Percentiles rank a stretch among this genome's conserved stretches.
These are phyloP conservation scores for Carcharodon carcharias DNA, from an alignment of 2,797 vertebrate genomes.

Conservation along the genomic window DNA sequence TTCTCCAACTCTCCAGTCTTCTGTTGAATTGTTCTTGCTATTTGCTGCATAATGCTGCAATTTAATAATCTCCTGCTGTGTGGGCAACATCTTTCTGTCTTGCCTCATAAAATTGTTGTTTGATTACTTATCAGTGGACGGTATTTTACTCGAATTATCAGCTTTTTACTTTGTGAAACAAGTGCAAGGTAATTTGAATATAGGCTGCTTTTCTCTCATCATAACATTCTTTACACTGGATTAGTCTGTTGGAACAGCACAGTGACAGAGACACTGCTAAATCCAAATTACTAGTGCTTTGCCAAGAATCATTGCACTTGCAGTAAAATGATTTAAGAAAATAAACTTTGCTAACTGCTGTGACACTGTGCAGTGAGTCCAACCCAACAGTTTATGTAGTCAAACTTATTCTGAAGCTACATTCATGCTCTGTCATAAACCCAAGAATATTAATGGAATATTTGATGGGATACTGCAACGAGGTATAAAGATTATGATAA, in stretches of 20 bases:
- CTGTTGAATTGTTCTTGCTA: not conserved
- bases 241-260: not conserved
- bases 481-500: not conserved
- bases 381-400: not conserved
- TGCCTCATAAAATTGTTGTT: constrained; percentile 6
- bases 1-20: not conserved
- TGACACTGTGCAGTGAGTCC: not conserved
- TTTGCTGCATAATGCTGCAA: not conserved
- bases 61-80: constrained; percentile 5
- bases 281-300: not conserved
- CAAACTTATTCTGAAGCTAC: constrained; percentile 8
- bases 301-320: constrained; percentile 1
- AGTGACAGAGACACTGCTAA: not conserved
- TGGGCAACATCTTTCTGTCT: not conserved
- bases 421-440: not conserved
- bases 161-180: not conserved
- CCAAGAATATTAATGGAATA: not conserved
- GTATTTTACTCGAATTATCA: not conserved
- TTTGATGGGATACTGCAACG: not conserved
- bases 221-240: not conserved
- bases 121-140: not conserved
- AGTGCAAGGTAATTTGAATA: not conserved
- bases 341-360: not conserved
- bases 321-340: not conserved
- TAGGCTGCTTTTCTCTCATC: not conserved